Conservation (phyloP, 2,113 vertebrate species). For the Formicarius rufipectus region DNA sequence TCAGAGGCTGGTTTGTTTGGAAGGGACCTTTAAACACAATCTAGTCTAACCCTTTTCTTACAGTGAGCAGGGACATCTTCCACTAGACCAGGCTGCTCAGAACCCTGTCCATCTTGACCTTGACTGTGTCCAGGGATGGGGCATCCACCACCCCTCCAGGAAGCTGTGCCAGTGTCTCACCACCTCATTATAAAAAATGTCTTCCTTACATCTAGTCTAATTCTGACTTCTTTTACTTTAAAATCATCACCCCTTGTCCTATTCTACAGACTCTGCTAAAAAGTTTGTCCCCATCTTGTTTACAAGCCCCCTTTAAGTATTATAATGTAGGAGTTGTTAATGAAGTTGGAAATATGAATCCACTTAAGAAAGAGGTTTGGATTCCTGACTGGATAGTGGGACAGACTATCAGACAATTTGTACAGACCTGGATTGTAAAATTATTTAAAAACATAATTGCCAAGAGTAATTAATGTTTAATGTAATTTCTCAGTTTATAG, state of each 20-base stretch:
- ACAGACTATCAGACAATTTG: background rate
- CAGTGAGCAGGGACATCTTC: background rate
- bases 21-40: background rate
- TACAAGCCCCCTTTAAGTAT: background rate
- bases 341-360: background rate
- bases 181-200: accelerated
- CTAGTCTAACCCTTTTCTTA: background rate
- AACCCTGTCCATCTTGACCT: background rate
- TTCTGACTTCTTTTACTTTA: background rate
- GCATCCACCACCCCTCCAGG: background rate
- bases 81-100: background rate
- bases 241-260: background rate
- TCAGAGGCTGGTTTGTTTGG: background rate
- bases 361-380: background rate
- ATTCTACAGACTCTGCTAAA: background rate
- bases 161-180: background rate
- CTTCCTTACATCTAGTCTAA: background rate
- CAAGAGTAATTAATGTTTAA: background rate
- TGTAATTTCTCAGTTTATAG: background rate
- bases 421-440: background rate
- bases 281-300: background rate
- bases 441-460: background rate
- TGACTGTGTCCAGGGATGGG: background rate
- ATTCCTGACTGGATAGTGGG: background rate
- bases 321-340: background rate